phyloP scores from a whole-genome alignment of 2,113 vertebrate genomes.

The Vulpes lagopus region DNA sequence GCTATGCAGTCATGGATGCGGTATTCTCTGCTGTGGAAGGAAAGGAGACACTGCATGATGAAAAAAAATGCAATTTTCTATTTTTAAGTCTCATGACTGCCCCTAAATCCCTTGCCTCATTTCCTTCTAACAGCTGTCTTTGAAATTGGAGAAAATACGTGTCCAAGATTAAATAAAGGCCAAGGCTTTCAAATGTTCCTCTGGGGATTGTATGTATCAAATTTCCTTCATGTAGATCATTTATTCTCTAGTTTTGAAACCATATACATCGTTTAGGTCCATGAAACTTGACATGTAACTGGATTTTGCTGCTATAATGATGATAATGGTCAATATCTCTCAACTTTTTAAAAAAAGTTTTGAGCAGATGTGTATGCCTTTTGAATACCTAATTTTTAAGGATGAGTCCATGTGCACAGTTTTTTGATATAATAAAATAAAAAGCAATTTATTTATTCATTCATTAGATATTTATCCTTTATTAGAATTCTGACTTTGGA shows the following conservation, averaged over 20 bases:
- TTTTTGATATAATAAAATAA: constrained; percentile 33
- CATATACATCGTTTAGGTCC: neutral
- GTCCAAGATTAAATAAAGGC: constrained; percentile 54
- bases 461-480: neutral
- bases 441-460: neutral
- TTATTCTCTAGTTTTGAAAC: constrained; percentile 56
- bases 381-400: constrained; percentile 8
- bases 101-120: constrained; percentile 60
- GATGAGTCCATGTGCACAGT: neutral
- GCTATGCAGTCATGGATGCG: neutral
- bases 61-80: constrained; percentile 40
- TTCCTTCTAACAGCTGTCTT: constrained; percentile 61
- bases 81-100: constrained; percentile 57
- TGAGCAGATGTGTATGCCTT: neutral
- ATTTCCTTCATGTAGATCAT: constrained; percentile 18
- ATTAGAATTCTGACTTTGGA: neutral
- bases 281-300: neutral
- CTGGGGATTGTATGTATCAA: neutral
- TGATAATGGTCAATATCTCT: constrained; percentile 22
- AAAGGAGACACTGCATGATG: neutral
- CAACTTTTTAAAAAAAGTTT: neutral
- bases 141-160: constrained; percentile 53
- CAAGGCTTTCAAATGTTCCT: constrained; percentile 5
- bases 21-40: neutral
- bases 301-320: constrained; percentile 3